Base-by-base conservation (phyloP, 1,140 invertebrate genomes). In the Vanessa tameamea region DNA sequence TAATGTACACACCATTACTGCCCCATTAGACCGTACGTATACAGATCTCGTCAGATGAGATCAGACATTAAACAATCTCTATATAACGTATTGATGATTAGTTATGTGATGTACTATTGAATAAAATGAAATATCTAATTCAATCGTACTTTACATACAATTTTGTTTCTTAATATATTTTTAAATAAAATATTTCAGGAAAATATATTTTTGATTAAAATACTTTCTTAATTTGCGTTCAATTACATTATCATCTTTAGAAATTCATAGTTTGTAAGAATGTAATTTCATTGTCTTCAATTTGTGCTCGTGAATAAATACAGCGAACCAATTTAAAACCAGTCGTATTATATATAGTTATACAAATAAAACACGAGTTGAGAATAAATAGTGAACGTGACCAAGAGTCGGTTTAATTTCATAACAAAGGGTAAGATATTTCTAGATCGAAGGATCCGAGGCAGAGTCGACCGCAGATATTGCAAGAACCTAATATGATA, bases 401-500 rank as follows among this genome's bases (percentile, higher is more conserved):
- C 80, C 79, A 74, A 67, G 26, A 65, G 50, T 69, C 75, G 76
- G 69, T 79, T 72, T 64, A 14, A 63, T 85, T 86, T 83, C 83
- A 83, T 79, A 86, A 86, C 83, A 83, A 83, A 67, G 76, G 75
- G 74, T 69, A n/a, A 23, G 20, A 57, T 81, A 86, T 86, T 85
- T 84, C 78, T 80, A 80, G 79, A 80, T 70, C 48, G 48, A 66
- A 75, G 78, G 78, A 82, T 76, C 69, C 70, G 73, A 80, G 50
- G 16, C 53, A 57, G 77, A 55, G 48, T 68, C 64, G 64, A 80
- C 74, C 72, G 75, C 73, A 71, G 23, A 59, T 70, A 68, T 63
- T 59, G 75, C 72, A 70, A 57, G 50, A 57, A 82, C 53, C 55
- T 26, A 73, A 75, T 59, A 63, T 55, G 61, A 78, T 72, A 68